Evolutionary conservation across 2,888 invertebrate genomes (phyloP).

Genomic region (Agonopterix heracliana): DNA sequence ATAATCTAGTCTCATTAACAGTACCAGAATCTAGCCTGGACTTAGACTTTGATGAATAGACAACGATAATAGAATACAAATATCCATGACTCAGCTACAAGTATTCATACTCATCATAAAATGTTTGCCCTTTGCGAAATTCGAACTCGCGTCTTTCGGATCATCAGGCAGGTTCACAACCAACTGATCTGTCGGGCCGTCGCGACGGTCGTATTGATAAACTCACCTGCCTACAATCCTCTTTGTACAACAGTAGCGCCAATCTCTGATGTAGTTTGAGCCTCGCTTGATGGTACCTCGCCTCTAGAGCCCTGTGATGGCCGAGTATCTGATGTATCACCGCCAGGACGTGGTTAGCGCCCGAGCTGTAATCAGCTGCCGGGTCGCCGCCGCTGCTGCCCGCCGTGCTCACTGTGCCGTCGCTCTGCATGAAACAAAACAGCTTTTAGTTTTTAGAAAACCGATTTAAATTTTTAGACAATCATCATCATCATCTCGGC

Average conservation of each 20-base stretch:
- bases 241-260: constrained; percentile 94
- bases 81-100: no score
- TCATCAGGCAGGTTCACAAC: no score
- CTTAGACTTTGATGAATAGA: no score
- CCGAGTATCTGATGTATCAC: constrained; percentile 98
- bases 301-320: constrained; percentile 94
- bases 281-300: constrained; percentile 96
- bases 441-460: not conserved
- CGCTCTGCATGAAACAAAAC: constrained; percentile 33
- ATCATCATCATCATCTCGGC: not conserved
- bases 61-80: no score
- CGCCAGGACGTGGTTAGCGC: constrained; percentile 96
- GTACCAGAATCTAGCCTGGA: no score
- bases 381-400: constrained; percentile 86
- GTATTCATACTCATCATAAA: no score
- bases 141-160: no score
- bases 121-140: no score
- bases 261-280: constrained; percentile 96
- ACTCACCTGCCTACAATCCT: constrained; percentile 94
- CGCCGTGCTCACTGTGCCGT: constrained; percentile 58
- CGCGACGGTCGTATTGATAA: no score
- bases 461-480: not conserved
- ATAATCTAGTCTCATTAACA: no score
- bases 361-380: constrained; percentile 96
- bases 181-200: no score